Evolutionary conservation across 1,140 invertebrate genomes (phyloP).

Genomic region (Lucilia sericata): DNA sequence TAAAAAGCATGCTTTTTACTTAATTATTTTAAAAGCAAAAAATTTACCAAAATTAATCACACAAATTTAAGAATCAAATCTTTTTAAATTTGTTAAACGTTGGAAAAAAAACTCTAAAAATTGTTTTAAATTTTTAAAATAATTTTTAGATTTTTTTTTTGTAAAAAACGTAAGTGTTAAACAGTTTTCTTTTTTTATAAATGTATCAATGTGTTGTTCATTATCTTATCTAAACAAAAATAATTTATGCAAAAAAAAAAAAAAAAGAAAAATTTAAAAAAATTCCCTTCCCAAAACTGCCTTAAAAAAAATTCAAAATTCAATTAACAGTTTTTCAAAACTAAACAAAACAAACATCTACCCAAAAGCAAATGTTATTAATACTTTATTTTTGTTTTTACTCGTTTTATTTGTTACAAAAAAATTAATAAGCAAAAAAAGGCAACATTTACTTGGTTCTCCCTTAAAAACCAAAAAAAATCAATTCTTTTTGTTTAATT

Average conservation of each 20-base stretch:
- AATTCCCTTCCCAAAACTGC: slow-evolving; percentile 23
- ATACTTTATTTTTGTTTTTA: slow-evolving; percentile 32
- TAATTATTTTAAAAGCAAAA: slow-evolving; percentile 21
- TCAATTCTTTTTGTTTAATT: not conserved
- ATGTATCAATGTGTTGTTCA: slow-evolving; percentile 41
- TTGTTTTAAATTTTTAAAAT: not conserved
- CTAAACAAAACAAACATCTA: slow-evolving; percentile 28
- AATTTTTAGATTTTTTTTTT: not conserved
- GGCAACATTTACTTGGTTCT: not conserved
- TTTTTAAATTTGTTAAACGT: not conserved
- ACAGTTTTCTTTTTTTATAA: slow-evolving; percentile 35
- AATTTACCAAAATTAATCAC: not conserved
- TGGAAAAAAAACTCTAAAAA: slow-evolving; percentile 12
- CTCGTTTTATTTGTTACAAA: not conserved
- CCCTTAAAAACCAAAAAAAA: not conserved
- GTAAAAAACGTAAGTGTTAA: slow-evolving; percentile 30
- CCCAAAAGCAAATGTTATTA: slow-evolving; percentile 9
- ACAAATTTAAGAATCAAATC: not conserved
- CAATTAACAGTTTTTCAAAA: slow-evolving; percentile 14
- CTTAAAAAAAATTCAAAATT: slow-evolving; percentile 24
- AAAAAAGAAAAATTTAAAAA: not conserved
- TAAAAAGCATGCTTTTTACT: slow-evolving; percentile 31
- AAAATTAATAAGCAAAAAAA: not conserved
- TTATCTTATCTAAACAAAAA: slow-evolving; percentile 14
- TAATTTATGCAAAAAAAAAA: not conserved